Conservation (phyloP, 2,113 vertebrate genomes). For the Cranoglanis bouderius region DNA sequence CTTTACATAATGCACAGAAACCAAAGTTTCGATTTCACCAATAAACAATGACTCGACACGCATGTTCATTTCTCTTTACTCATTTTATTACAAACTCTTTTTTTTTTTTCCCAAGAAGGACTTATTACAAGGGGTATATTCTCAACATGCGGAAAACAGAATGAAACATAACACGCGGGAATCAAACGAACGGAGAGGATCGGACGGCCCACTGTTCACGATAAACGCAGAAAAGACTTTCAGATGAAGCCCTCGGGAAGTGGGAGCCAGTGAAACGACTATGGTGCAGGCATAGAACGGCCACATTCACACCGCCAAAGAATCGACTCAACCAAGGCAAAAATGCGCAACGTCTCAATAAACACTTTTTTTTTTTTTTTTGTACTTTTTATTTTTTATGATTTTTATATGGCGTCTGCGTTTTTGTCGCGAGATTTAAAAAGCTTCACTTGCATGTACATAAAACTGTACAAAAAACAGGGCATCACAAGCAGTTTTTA, state of each 20-base stretch:
- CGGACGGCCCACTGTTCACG: constrained; percentile 49
- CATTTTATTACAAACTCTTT: constrained; percentile 97
- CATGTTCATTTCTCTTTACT: constrained; percentile 69
- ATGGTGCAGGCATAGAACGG: constrained; percentile 83
- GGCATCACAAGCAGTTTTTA: constrained; percentile 90
- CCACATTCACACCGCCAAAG: constrained; percentile 88
- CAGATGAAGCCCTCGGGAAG: constrained; percentile 77
- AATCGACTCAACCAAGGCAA: constrained; percentile 81
- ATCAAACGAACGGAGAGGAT: constrained; percentile 51
- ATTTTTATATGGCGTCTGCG: constrained; percentile 80
- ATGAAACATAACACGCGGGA: constrained; percentile 59
- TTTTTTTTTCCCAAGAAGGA: constrained; percentile 72
- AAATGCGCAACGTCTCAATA: constrained; percentile 88
- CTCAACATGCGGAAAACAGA: constrained; percentile 82
- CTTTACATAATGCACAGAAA: not conserved
- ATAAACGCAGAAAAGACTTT: constrained; percentile 54
- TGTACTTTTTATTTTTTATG: constrained; percentile 62
- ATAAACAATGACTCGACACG: constrained; percentile 56
- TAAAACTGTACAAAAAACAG: constrained; percentile 98
- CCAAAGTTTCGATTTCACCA: not conserved
- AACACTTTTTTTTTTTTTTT: constrained; percentile 72
- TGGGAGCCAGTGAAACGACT: constrained; percentile 81
- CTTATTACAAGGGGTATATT: constrained; percentile 95
- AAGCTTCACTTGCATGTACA: constrained; percentile 98
- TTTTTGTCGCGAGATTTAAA: constrained; percentile 83